Evolutionary conservation across 2,113 vertebrate genomes (phyloP), one percentile per base, ranked within the genome.

Genomic region (Amphiprion ocellaris): DNA sequence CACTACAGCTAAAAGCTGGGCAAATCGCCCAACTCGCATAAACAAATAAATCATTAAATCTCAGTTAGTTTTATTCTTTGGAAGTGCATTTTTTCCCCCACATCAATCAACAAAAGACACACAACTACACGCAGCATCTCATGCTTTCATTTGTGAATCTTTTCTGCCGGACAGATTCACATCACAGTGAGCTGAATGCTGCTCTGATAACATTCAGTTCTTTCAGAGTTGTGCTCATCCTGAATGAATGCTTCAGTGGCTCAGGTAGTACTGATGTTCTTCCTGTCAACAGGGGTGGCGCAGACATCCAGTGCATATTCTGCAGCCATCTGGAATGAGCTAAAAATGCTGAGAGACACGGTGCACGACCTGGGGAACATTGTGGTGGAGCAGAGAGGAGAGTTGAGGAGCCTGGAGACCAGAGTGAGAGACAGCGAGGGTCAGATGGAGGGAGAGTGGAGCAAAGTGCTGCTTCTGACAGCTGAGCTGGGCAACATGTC

Each of bases 381-480:
- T 4, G 54, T 2, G 19, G 24, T 67, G 61, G 62, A 77, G 72
- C 68, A 64, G 53, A 62, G 28, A 26, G 46, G 30, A 21, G 46
- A 79, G 53, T 47, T 65, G 44, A 68, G 26, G 53, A 69, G 46
- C 19, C 5, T 74, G 54, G 39, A 56, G 33, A 21, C 3, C 15
- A 44, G 33, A 66, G 6, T 69, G 37, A 74, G 23, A 74, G 62
- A 62, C 46, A 17, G 8, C 4, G 47, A 67, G 24, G 15, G 14
- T 15, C 16, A 71, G 61, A 28, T 0, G 0, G 39, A 61, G 63
- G n/a, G 19, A 23, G 47, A 30, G 10, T 41, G 28, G n/a, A 9
- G 17, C n/a, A 46, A 66, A 67, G 47, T 65, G 37, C 30, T 47
- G 30, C 53, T 44, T 62, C 73, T 68, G 39, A 54, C 56, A 55